Base-by-base conservation (phyloP, 2,888 invertebrate genomes). In the Schrankia costaestrigalis region DNA sequence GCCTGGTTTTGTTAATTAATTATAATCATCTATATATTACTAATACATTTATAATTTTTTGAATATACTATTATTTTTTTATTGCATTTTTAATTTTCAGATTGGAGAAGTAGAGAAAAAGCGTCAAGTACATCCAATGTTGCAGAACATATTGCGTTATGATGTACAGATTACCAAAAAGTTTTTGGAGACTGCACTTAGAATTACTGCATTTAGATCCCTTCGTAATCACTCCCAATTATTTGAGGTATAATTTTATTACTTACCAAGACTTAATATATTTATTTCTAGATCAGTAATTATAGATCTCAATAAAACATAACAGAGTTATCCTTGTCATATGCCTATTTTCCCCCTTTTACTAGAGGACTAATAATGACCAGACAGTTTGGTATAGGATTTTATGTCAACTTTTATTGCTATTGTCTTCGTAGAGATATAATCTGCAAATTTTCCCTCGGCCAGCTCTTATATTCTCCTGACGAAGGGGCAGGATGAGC, bases 171-270 rank as follows among this genome's bases (percentile, higher is more conserved):
- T 89, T 26, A 90, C 90, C 0, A 89, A 90, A 42, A 79, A 71
- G 41, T 83, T 90, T 74, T 83, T 90, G 24, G 78, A 85, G 33
- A 63, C 70, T 49, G 82, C 87, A 5, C 68, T 89, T 26, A 81
- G 74, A 53, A 74, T 77, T 31, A 75, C 90, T 13, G 81, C 89
- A 2, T 55, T 90, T 25, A 78, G 87, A 40, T 87, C 90, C 5
- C 66, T 89, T 26, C 78, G 87, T n/a, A 84, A 84, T 35, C 89
- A 90, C 75, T 87, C 89, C 8, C 88, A 87, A 67, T 77, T 89
- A 31, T 73, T 91, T 46, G 91, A 91, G 85, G 91, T 90, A 77
- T n/a, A n/a, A n/a, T n/a, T n/a, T n/a, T n/a, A n/a, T n/a, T n/a
- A n/a, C n/a, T n/a, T n/a, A n/a, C n/a, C n/a, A n/a, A n/a, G n/a